Base-by-base conservation (phyloP, 2,797 vertebrate genomes). In the Limnodromus scolopaceus region DNA sequence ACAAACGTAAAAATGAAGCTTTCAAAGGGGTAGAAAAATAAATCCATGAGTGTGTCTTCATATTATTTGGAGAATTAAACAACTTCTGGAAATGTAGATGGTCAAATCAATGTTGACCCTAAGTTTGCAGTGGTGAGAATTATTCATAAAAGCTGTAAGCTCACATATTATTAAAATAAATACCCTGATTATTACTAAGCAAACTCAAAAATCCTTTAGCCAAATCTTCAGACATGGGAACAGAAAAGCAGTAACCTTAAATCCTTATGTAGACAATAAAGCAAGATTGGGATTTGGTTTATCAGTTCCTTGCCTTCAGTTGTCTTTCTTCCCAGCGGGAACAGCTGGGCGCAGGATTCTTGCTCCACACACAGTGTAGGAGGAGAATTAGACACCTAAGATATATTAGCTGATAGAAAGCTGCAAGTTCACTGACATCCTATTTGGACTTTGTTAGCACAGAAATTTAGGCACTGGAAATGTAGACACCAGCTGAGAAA, bases 301-400 rank as follows among this genome's bases (percentile, higher is more conserved):
- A 70, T 66, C 71, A 64, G 0, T 83, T 38, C 22, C 11, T 51
- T 28, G 9, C 20, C 30, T 75, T 87, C 54, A 51, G 13, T 5
- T 68, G 24, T 84, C 36, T 82, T 77, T 79, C 49, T 25, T 11
- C 12, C 30, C 14, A 46, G 9, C 9, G 83, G 75, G 15, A 91
- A 65, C 45, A 84, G 6, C n/a, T 69, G 30, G 16, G 15, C 54
- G 15, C 18, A 1, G 11, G 13, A 43, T 64, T 71, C 11, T 22
- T 1, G 0, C 3, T 46, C 36, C 6, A 2, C 45, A 65, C 7
- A 8, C 5, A 23, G 3, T 1, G 1, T 6, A 71, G 45, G 8
- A 65, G 8, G 36, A 58, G 15, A 86, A 38, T 54, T 36, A 76
- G 24, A 19, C 13, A 61, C 19, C 9, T 39, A 65, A 75, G 55